A percentile compares a stretch with the other conserved stretches of the same genome.
phyloP scores from a whole-genome alignment of 2,113 vertebrate genomes.

The Asarcornis scutulata region DNA sequence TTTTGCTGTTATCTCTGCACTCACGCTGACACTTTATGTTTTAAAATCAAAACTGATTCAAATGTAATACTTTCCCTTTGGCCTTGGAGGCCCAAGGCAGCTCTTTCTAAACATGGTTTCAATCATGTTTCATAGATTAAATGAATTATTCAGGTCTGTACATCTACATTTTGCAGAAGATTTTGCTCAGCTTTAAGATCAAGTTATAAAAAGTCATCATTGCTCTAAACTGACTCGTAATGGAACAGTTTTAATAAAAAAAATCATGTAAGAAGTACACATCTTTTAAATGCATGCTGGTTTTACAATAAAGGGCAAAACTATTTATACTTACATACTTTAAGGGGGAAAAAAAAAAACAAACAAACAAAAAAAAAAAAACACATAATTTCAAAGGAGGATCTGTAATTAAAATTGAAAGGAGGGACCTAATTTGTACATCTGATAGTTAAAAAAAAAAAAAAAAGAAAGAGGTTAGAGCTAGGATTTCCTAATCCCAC shows the following conservation, averaged over 20 bases:
- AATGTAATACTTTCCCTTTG: slow-evolving; percentile 64
- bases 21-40: slow-evolving; percentile 54
- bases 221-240: slow-evolving; percentile 40
- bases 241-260: slow-evolving; percentile 7
- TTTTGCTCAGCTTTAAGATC: slow-evolving; percentile 42
- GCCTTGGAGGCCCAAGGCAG: slow-evolving; percentile 65
- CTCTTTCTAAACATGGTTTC: slow-evolving; percentile 66
- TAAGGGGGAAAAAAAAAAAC: not conserved
- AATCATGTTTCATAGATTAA: slow-evolving; percentile 67
- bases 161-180: slow-evolving; percentile 62
- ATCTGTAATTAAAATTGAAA: not conserved
- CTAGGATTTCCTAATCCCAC: not conserved
- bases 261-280: not conserved
- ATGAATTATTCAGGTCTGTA: slow-evolving; percentile 70
- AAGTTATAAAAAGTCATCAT: slow-evolving; percentile 39
- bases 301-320: not conserved
- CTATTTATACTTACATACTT: not conserved
- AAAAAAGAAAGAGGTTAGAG: not conserved
- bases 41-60: slow-evolving; percentile 69
- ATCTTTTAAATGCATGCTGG: not conserved
- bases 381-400: not conserved
- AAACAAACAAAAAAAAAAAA: not conserved
- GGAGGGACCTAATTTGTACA: not conserved
- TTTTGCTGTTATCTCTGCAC: slow-evolving; percentile 41
- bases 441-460: not conserved